Base-by-base conservation (phyloP, 2,797 vertebrate species). In the Atherinosoma microstoma region DNA sequence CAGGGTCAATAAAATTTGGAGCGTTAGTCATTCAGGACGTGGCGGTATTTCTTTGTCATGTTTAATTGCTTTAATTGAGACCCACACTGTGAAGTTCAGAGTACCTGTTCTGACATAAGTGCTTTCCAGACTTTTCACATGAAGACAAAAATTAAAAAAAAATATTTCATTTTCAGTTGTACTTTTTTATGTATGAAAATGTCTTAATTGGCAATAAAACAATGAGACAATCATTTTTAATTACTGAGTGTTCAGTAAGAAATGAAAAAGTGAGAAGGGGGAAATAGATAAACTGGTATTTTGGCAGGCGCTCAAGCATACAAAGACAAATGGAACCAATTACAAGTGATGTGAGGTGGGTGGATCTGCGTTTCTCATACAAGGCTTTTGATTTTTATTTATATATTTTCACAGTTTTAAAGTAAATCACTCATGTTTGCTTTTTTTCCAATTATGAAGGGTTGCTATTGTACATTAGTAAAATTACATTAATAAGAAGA, bases 321-420 rank as follows among this genome's bases (percentile, higher is more conserved):
- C 68, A 93, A 88, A 87, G 83, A 87, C 78, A 87, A 93, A 91
- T 87, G 82, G 82, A 80, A 81, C 83, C 87, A 92, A 92, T 94
- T 94, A 89, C 71, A 86, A 85, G 67, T 78, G 87, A 90, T 73
- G 81, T 85, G 67, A 71, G 82, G 53, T 59, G 81, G 88, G 79
- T 80, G 87, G 89, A 93, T 91, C 83, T 77, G 60, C 18, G 66
- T 75, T 79, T 65, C 78, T 80, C 67, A 82, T 54, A 76, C 76
- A 56, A 73, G 76, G 45, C 51, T 74, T 79, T 74, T 64, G 30
- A 62, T 60, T 85, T 76, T 34, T 38, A 3, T 42, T 51, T 67
- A 45, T 64, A 47, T 38, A 1, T 49, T 64, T 61, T 78, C 42
- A 30, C 42, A 58, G 12, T 75, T 90, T 82, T 72, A 66, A 53